phyloP scores from a whole-genome alignment of 2,888 invertebrate species.

The Chaitophorus viminalis region DNA sequence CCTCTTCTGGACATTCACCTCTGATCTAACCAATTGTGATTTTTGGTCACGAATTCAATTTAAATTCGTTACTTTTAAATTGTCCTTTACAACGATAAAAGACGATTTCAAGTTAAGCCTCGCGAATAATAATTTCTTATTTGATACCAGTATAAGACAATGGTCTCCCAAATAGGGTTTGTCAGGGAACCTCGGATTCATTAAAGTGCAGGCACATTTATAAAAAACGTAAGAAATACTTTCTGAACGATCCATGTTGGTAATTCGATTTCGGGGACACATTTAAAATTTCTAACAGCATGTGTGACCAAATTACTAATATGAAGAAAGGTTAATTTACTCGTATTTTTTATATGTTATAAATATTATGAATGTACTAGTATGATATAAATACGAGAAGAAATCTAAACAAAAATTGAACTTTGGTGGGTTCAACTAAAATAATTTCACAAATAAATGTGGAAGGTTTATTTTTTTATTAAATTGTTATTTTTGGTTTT shows the following conservation, averaged over 20 bases:
- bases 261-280: constrained; percentile 14
- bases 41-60: constrained; percentile 55
- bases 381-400: no score
- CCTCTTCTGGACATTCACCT: constrained; percentile 53
- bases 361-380: no score
- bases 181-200: constrained; percentile 28
- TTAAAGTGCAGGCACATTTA: constrained; percentile 12
- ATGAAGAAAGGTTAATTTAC: not conserved
- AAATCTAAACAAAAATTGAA: no score
- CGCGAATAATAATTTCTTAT: constrained; percentile 44
- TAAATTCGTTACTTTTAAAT: constrained; percentile 35
- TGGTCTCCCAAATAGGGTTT: constrained; percentile 45
- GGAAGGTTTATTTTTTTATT: no score
- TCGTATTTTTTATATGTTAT: not conserved
- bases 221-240: not conserved
- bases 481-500: no score
- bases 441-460: no score
- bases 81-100: constrained; percentile 8
- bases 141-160: constrained; percentile 14
- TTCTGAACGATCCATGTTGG: not conserved
- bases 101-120: constrained; percentile 36
- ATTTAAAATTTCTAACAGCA: not conserved
- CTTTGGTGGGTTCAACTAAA: no score
- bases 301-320: constrained; percentile 13
- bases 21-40: constrained; percentile 49